Base-by-base conservation (phyloP, 2,797 vertebrate genomes). In the Falco berigora region DNA sequence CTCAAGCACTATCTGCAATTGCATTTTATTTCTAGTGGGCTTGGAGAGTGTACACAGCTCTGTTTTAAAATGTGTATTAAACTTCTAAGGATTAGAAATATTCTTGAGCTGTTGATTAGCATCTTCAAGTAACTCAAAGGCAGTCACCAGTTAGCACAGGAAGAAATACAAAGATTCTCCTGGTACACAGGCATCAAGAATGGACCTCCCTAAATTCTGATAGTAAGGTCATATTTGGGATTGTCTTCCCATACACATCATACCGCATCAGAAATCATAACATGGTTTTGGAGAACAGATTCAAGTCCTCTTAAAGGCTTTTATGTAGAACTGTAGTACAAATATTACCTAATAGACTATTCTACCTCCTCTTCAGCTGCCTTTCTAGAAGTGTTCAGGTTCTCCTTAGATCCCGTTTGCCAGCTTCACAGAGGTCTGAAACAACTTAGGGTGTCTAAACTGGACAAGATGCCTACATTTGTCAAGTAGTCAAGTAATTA, bases 151-250 rank as follows among this genome's bases (percentile, higher is more conserved):
- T 58, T 30, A 47, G 23, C 20, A 61, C 6, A 74, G 25, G 12
- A 90, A 81, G 9, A 7, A 73, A 53, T 14, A 88, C 6, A 77
- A 68, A 86, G 25, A 91, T 59, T 68, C 42, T 88, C 18, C 12
- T 68, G 24, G 22, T 67, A 74, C 91, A 61, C 0, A 1, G 20
- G 20, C 21, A 61, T 18, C 0, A 0, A 67, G 25, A 72, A 77
- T 3, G 5, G 36, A 58, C 24, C 20, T 90, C 30, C 8, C 22
- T 34, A 82, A 67, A 74, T 49, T 17, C 53, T 59, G 8, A 49
- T 1, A 71, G 16, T 22, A 61, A n/a, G 10, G 34, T 34, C 9
- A 5, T 56, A 20, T 58, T 30, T 72, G 9, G 23, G 15, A 49
- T 25, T 25, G 32, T 64, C 62, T 62, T 80, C 25, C 40, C 24